Base-by-base conservation (phyloP, 2,113 vertebrate species). In the Gymnocephalus cernua region DNA sequence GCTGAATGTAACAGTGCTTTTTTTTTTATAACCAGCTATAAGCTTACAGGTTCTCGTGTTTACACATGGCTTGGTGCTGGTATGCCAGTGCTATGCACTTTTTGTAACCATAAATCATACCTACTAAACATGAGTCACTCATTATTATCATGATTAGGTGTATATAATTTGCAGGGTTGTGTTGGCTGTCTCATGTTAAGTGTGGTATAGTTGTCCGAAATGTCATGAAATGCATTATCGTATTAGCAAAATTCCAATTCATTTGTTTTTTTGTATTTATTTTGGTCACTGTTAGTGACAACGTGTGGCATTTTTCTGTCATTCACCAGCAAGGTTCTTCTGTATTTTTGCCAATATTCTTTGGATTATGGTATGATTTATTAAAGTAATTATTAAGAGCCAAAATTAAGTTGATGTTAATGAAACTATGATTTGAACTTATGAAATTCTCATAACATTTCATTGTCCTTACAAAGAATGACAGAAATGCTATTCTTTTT, bases 1-100 rank as follows among this genome's bases (percentile, higher is more conserved):
- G 91, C 91, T 80, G 41, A 87, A 76, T 53, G 74, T 72, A 69
- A 84, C 16, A 69, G 76, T 92, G 92, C 91, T 88, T 85, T 71
- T 77, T 71, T 77, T 94, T 92, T 95, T 74, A 11, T 11, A 11
- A 93, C 91, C 90, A 83, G 93, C 94, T 73, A 93, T 93, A 90
- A 94, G 95, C 94, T 92, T 93, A 93, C 91, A 86, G 90, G 89
- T 93, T 86, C 27, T 90, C 84, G 94, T 93, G 94, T 94, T 92
- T 83, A 61, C 63, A 85, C 82, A 85, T 94, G 93, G 95, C 96
- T 92, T 93, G 93, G 88, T 93, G 95, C 93, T 93, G 95, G 94
- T 96, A 96, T 97, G 96, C 95, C 95, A 96, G 96, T 96, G 96
- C 96, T 93, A 90, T 2, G 32, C 70, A 95, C 85, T 82, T 61